These are phyloP conservation scores for Diachasma alloeum DNA, from an alignment of 1,140 invertebrate genomes.

Conservation along the genomic window DNA sequence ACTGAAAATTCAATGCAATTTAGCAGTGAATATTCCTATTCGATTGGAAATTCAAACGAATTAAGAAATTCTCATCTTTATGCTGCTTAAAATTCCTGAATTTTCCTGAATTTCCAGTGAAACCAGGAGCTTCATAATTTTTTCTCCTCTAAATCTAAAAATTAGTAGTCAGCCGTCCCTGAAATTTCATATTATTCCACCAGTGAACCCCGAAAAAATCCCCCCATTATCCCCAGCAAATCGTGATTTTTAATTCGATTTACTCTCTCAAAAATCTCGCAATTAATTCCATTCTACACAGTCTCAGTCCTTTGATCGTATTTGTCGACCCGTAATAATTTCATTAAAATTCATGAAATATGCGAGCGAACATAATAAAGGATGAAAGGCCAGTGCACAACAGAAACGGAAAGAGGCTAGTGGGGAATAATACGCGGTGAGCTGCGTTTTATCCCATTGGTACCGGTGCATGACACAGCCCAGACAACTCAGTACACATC, in stretches of 20 bases:
- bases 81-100: too few species aligned
- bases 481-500: not conserved
- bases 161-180: too few species aligned
- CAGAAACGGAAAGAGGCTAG: not conserved
- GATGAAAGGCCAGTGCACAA: not conserved
- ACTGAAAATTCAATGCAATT: too few species aligned
- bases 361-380: not conserved
- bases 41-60: too few species aligned
- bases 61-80: too few species aligned
- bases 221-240: too few species aligned
- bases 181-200: too few species aligned
- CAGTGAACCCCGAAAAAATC: too few species aligned
- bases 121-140: too few species aligned
- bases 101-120: too few species aligned
- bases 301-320: not conserved
- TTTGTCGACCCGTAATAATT: not conserved
- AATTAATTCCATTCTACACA: not conserved
- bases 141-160: too few species aligned
- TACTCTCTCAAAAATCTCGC: not conserved
- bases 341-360: not conserved
- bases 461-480: not conserved
- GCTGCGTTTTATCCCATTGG: not conserved
- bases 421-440: not conserved
- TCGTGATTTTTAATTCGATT: not conserved
- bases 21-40: too few species aligned